Base-by-base conservation (phyloP, 2,113 vertebrate species). In the Dipodomys stephensi region DNA sequence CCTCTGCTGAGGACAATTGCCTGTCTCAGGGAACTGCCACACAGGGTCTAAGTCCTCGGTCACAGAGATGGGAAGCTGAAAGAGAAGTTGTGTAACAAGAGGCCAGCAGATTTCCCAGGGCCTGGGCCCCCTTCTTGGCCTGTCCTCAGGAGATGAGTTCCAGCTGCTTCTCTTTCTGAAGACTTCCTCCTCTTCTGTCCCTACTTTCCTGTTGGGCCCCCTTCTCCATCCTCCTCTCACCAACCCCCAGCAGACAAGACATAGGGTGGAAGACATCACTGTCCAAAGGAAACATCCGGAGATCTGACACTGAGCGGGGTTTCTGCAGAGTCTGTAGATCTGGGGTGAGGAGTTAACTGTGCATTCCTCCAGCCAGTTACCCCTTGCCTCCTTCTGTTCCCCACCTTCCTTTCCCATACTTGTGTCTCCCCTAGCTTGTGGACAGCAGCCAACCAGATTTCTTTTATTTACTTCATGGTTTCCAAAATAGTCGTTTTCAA, bases 161-260 rank as follows among this genome's bases (percentile, higher is more conserved):
- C 96, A 97, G 95, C 87, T 96, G 97, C 25, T 89, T 87, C 88
- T 23, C 86, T 87, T 91, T 60, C 64, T 73, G 62, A 49, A 81
- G 25, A 49, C 80, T 64, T 94, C 69, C 68, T 92, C 71, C 57
- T 88, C 62, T 90, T 39, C 76, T 46, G 6, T 30, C 8, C n/a
- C 80, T 30, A 23, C 19, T 89, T 94, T 89, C 91, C 57, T 30
- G 83, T 22, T 57, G 60, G 53, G 53, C 53, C 44, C 72, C n/a
- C 60, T 53, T 80, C 23, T 68, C 85, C n/a, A 67, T 83, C 67
- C 73, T 32, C 32, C 20, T 44, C 78, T 64, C 28, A 53, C 81
- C 87, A 80, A 62, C n/a, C 44, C 65, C 85, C 77, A 49, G 39
- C 92, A 60, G 22, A 67, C 65, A 79, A 76, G 71, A 64, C 20